These are phyloP conservation scores for Leptopilina myrica DNA, from an alignment of 2,888 invertebrate genomes.

Conservation along the genomic window DNA sequence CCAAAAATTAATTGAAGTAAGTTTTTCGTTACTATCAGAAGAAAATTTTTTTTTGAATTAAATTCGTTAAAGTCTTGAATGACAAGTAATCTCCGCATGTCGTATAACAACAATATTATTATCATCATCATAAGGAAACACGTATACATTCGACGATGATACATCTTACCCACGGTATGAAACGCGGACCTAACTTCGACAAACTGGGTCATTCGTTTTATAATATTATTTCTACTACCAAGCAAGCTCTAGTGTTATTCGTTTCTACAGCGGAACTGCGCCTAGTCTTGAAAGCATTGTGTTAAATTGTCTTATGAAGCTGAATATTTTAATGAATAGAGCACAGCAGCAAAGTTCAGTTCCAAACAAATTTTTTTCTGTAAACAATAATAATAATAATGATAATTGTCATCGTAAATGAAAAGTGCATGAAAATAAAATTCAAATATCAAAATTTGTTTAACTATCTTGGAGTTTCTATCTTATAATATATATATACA, in stretches of 20 bases:
- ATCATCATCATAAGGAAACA: slow-evolving; percentile 22
- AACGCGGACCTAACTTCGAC: slow-evolving; percentile 49
- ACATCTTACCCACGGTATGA: slow-evolving; percentile 38
- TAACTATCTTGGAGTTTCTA: neutral
- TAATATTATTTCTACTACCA: slow-evolving; percentile 58
- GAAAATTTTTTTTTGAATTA: slow-evolving; percentile 3
- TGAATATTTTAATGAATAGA: slow-evolving; percentile 19
- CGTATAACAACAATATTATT: slow-evolving; percentile 11
- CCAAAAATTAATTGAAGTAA: neutral
- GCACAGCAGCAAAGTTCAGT: neutral
- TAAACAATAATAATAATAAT: neutral
- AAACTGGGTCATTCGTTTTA: slow-evolving; percentile 60
- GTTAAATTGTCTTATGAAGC: slow-evolving; percentile 17
- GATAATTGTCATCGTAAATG: neutral
- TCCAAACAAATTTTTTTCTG: neutral
- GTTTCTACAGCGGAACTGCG: slow-evolving; percentile 43
- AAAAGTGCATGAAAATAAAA: neutral
- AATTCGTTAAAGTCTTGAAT: slow-evolving; percentile 19
- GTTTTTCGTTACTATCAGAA: neutral
- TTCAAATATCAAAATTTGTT: too few relatives aligned
- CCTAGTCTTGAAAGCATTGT: slow-evolving; percentile 19
- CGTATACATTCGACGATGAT: slow-evolving; percentile 18
- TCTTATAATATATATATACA: neutral
- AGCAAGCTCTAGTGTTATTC: slow-evolving; percentile 54
- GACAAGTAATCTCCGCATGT: slow-evolving; percentile 21